Base-by-base conservation (phyloP, 2,113 vertebrate genomes). In the Mirounga angustirostris region DNA sequence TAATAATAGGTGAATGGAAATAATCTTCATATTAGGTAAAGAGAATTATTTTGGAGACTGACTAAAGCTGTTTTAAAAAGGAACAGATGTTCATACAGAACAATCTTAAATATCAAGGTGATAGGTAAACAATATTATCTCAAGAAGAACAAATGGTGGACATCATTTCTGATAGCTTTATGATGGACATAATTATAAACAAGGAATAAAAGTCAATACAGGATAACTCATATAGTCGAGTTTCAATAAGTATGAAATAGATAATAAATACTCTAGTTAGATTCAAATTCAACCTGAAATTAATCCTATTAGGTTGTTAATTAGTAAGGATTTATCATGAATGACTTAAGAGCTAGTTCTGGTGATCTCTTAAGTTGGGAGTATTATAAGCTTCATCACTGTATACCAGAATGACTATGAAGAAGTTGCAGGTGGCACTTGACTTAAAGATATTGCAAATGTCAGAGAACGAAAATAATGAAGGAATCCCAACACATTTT, bases 61-160 rank as follows among this genome's bases (percentile, higher is more conserved):
- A 95, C 50, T 95, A 88, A 67, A 96, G 96, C 95, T 97, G 56
- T 95, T 98, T 96, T 95, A 67, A 82, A 95, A 96, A 92, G 56
- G 81, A 97, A 67, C 90, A 96, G 93, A 85, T 88, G 63, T 91
- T 96, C 91, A 95, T 82, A 85, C 46, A 95, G 61, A 96, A 88
- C 30, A 91, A 85, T 85, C 54, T 92, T 94, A 82, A 97, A 95
- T 73, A 97, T 96, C 46, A 92, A 87, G 76, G 33, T 96, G 87
- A 98, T 92, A 98, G 94, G 56, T 97, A 97, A 98, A 76, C 95
- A 96, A 89, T 95, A 95, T 69, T 93, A 40, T 50, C 85, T 71
- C 1, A 11, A 93, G 81, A 96, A 95, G 76, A 96, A 95, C 73
- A 96, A 98, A 96, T 91, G 88, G 65, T 95, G 61, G 96, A 86